These are phyloP conservation scores for Siniperca scherzeri DNA, from an alignment of 2,797 vertebrate species.

Conservation along the genomic window DNA sequence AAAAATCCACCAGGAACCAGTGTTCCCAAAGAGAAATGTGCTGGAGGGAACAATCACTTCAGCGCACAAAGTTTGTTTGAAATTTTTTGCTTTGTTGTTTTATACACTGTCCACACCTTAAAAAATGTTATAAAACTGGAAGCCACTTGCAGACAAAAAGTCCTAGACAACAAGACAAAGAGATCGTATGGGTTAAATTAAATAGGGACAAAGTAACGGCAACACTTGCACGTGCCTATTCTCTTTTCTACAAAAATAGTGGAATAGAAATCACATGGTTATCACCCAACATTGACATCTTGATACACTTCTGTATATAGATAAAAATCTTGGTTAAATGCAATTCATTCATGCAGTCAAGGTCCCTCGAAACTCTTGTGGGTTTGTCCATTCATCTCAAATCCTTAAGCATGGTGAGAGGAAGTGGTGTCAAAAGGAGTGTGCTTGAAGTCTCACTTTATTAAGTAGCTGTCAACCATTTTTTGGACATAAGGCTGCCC, in stretches of 20 bases:
- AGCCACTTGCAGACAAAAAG: constrained; percentile 86
- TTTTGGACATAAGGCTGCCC: constrained; percentile 44
- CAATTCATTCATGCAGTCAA: constrained; percentile 85
- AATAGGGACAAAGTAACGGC: constrained; percentile 76
- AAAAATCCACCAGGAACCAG: constrained; percentile 61
- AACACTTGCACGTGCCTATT: constrained; percentile 77
- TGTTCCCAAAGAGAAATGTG: constrained; percentile 76
- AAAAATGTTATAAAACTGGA: constrained; percentile 88
- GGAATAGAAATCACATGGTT: constrained; percentile 84
- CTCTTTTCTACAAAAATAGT: constrained; percentile 88
- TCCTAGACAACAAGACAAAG: constrained; percentile 76
- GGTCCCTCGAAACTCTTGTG: constrained; percentile 52
- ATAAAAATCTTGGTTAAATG: constrained; percentile 83
- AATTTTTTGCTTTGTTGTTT: constrained; percentile 83
- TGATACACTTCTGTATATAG: constrained; percentile 80
- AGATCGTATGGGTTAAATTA: constrained; percentile 68
- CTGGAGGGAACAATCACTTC: constrained; percentile 77
- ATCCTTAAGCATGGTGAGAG: constrained; percentile 55
- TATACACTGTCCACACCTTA: constrained; percentile 75
- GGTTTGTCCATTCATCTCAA: constrained; percentile 53
- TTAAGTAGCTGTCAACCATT: constrained; percentile 36
- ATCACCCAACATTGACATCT: constrained; percentile 85
- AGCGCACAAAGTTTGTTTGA: constrained; percentile 64
- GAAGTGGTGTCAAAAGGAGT: constrained; percentile 66
- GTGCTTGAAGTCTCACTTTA: constrained; percentile 72